These are phyloP conservation scores for Uloborus diversus DNA, from an alignment of 1,140 invertebrate genomes.

Conservation along the genomic window DNA sequence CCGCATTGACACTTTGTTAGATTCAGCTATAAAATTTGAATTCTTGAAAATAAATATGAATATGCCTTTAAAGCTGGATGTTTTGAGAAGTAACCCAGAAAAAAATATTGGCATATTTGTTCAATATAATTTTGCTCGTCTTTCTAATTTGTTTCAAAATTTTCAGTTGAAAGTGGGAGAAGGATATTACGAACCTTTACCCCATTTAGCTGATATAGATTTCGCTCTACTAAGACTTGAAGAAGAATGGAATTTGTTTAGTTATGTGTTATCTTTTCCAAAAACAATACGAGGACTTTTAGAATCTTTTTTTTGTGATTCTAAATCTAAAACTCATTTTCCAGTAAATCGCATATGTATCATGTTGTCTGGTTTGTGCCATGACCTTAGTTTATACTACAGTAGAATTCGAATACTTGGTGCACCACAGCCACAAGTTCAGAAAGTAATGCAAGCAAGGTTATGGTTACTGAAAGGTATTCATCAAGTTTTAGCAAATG, in stretches of 20 bases:
- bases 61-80: background rate
- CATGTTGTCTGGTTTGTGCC: slow-evolving; percentile 19
- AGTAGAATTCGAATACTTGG: slow-evolving; percentile 31
- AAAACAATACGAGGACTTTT: background rate
- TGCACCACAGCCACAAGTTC: slow-evolving; percentile 19
- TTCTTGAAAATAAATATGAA: slow-evolving; percentile 9
- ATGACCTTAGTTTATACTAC: slow-evolving; percentile 25
- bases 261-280: slow-evolving; percentile 26
- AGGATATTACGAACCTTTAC: slow-evolving; percentile 7
- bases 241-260: slow-evolving; percentile 44
- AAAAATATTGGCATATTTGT: slow-evolving; percentile 35
- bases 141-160: slow-evolving; percentile 35
- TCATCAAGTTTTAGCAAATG: slow-evolving; percentile 15
- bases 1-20: slow-evolving; percentile 10
- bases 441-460: slow-evolving; percentile 38
- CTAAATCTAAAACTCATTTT: background rate
- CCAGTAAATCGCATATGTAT: slow-evolving; percentile 21
- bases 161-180: slow-evolving; percentile 34
- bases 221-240: slow-evolving; percentile 29
- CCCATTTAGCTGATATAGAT: slow-evolving; percentile 3
- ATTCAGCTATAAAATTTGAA: slow-evolving; percentile 32
- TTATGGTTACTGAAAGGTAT: slow-evolving; percentile 36
- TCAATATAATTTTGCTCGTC: slow-evolving; percentile 40
- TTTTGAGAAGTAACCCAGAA: background rate
- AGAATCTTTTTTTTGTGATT: background rate